Percentiles rank a stretch among this genome's conserved stretches.
Evolutionary conservation across 2,888 invertebrate species (phyloP).

Genomic region (Cremastobaeus sp.): DNA sequence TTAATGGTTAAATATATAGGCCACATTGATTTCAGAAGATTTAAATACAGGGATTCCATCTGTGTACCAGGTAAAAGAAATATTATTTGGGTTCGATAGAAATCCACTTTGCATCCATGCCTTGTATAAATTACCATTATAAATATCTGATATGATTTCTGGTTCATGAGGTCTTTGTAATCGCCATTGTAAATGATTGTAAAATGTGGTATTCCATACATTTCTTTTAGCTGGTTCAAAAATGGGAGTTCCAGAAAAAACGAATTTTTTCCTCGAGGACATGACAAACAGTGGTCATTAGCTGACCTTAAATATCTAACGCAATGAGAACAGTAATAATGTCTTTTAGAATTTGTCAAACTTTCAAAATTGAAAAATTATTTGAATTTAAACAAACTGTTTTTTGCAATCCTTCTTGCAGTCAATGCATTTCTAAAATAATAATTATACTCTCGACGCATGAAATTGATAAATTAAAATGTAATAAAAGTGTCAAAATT

Average conservation of each 20-base stretch:
- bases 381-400: constrained; percentile 42
- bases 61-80: neutral
- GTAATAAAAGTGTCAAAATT: constrained; percentile 29
- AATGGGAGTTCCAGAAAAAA: constrained; percentile 28
- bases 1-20: too few relatives aligned
- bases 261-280: constrained; percentile 9
- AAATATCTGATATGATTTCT: constrained; percentile 30
- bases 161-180: constrained; percentile 4
- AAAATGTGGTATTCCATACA: neutral
- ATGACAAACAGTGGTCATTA: too few relatives aligned
- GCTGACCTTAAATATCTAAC: neutral
- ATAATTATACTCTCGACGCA: constrained; percentile 3
- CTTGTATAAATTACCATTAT: constrained; percentile 33
- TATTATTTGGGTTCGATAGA: too few relatives aligned
- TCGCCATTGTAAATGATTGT: neutral
- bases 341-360: constrained; percentile 5
- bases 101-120: too few relatives aligned
- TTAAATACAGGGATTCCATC: too few relatives aligned
- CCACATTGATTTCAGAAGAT: too few relatives aligned
- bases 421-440: constrained; percentile 27
- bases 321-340: constrained; percentile 28
- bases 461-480: constrained; percentile 6
- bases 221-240: constrained; percentile 35
- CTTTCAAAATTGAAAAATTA: constrained; percentile 13
- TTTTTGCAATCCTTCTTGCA: constrained; percentile 25